Evolutionary conservation across 2,113 vertebrate species (phyloP).

Genomic region (Eublepharis macularius): DNA sequence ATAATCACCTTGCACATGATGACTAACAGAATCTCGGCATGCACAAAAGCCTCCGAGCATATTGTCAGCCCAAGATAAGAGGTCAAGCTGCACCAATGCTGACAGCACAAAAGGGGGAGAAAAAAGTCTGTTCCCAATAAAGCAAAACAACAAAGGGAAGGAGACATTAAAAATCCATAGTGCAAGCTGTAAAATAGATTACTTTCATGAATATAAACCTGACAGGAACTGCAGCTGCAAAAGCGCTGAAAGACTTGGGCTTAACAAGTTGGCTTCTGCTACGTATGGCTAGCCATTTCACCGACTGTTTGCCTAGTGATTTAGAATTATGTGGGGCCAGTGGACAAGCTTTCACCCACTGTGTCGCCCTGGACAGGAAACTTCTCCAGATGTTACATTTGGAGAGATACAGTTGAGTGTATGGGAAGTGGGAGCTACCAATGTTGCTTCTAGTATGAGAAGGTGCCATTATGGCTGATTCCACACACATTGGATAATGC

Average conservation of each 20-base stretch:
- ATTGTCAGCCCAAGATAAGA: slow-evolving; percentile 29
- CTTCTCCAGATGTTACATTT: no score
- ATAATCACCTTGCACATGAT: background rate
- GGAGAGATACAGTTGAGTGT: no score
- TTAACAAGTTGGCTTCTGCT: background rate
- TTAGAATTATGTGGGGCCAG: background rate
- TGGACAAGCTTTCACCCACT: background rate
- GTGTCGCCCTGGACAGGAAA: no score
- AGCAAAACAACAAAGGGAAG: slow-evolving; percentile 13
- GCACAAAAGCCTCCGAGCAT: background rate
- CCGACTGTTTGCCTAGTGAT: background rate
- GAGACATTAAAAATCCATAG: background rate
- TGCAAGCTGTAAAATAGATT: background rate
- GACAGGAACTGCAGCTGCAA: background rate
- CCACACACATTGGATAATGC: no score
- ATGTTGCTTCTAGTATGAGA: no score
- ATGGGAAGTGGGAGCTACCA: no score
- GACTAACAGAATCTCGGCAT: background rate
- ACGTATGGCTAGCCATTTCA: background rate
- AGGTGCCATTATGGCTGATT: no score
- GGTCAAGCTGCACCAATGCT: background rate
- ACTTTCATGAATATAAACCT: background rate
- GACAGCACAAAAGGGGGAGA: background rate
- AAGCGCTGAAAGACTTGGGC: background rate
- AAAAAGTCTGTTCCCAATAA: background rate